Evolutionary conservation across 1,140 invertebrate genomes (phyloP).

Genomic region (Mya arenaria): DNA sequence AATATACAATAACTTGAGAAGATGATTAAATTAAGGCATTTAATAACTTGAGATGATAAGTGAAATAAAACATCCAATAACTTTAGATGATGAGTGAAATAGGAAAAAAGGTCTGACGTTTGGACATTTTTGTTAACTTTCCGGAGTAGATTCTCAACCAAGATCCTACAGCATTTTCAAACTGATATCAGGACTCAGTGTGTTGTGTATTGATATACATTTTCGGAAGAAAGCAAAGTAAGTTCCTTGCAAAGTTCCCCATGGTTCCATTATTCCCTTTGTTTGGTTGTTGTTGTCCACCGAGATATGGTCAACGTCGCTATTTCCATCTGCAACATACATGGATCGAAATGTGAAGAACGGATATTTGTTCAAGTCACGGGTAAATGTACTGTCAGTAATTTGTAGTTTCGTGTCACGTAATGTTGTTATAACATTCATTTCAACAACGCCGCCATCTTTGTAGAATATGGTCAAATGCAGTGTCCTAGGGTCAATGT

Average conservation of each 20-base stretch:
- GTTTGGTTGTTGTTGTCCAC: slow-evolving; percentile 54
- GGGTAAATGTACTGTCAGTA: slow-evolving; percentile 27
- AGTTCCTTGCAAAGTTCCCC: slow-evolving; percentile 46
- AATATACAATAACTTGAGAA: too few species aligned
- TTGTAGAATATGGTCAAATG: slow-evolving; percentile 56
- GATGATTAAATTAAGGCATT: too few species aligned
- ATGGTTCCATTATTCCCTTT: slow-evolving; percentile 44
- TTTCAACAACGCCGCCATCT: slow-evolving; percentile 46
- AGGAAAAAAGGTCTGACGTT: too few species aligned
- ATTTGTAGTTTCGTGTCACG: slow-evolving; percentile 55
- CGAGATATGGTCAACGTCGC: slow-evolving; percentile 66
- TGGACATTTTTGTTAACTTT: too few species aligned
- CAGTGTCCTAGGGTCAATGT: slow-evolving; percentile 49
- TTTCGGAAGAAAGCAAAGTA: slow-evolving; percentile 65
- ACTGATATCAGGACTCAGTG: slow-evolving; percentile 70
- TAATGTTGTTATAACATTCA: slow-evolving; percentile 44
- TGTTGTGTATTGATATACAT: slow-evolving; percentile 69
- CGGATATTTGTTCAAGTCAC: slow-evolving; percentile 28
- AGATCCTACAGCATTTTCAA: too few species aligned
- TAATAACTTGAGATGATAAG: too few species aligned
- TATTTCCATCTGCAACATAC: slow-evolving; percentile 66
- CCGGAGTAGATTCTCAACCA: too few species aligned
- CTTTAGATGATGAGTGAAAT: too few species aligned
- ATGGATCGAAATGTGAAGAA: slow-evolving; percentile 67
- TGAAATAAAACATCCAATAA: too few species aligned